These are phyloP conservation scores for Thalassarche chlororhynchos DNA, from an alignment of 2,113 vertebrate species.

Conservation along the genomic window DNA sequence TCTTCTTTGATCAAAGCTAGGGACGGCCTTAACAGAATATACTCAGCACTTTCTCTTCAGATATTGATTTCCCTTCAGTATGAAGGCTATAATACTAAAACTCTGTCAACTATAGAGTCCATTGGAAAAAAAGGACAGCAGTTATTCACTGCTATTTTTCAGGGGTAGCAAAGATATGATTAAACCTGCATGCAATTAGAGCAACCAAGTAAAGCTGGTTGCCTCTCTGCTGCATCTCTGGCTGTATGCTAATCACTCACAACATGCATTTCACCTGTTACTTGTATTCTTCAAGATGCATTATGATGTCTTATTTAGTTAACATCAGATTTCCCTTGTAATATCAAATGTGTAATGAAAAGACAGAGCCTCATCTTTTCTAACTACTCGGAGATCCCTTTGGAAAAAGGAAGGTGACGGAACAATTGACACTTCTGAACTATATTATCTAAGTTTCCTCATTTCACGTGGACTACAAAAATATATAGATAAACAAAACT, in stretches of 20 bases:
- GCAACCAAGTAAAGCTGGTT: neutral
- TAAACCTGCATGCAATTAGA: neutral
- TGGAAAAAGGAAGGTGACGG: neutral
- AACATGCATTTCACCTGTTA: neutral
- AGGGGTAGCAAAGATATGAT: neutral
- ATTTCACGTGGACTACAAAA: neutral
- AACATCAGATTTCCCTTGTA: neutral
- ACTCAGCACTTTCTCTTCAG: neutral
- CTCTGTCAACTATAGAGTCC: neutral
- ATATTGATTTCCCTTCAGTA: neutral
- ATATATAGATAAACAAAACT: neutral
- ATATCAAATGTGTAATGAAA: neutral
- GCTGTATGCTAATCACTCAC: neutral
- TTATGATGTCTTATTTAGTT: neutral
- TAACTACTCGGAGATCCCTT: neutral
- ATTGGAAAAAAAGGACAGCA: neutral
- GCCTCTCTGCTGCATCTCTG: neutral
- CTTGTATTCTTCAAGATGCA: neutral
- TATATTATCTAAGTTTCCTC: neutral
- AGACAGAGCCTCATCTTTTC: neutral
- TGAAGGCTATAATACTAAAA: neutral
- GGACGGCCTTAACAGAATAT: neutral
- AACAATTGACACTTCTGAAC: neutral
- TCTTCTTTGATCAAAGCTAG: neutral
- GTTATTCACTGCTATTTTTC: neutral